Percentiles rank a stretch among this genome's conserved stretches.
Conservation (phyloP, 64 coral and sea anemone species). For the Catalaphyllia jardinei region DNA sequence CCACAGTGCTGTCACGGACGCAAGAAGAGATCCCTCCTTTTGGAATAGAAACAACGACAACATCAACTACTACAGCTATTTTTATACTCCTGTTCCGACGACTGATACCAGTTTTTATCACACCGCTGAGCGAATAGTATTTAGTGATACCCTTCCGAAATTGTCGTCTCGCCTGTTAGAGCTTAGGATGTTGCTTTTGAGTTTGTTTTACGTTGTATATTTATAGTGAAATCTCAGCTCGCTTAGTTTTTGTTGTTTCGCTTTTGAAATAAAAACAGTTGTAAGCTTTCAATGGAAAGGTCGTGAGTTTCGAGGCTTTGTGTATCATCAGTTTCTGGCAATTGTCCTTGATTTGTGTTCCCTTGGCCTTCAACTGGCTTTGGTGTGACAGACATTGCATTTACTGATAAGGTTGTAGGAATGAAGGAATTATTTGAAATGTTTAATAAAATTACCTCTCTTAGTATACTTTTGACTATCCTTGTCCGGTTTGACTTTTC, state of each 20-base stretch:
- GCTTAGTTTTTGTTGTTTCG: slow-evolving; percentile 55
- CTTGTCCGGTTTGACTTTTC: background rate
- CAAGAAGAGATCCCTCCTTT: slow-evolving; percentile 87
- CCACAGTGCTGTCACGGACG: slow-evolving; percentile 83
- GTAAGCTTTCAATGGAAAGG: slow-evolving; percentile 16
- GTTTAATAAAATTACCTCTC: slow-evolving; percentile 46
- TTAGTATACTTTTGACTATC: slow-evolving; percentile 33
- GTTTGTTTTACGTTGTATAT: slow-evolving; percentile 45
- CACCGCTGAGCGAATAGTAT: slow-evolving; percentile 34
- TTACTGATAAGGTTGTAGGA: slow-evolving; percentile 19
- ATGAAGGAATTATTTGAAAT: slow-evolving; percentile 42
- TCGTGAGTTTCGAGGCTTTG: background rate
- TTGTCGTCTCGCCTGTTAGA: background rate
- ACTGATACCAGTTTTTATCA: slow-evolving; percentile 8
- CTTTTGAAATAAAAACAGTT: slow-evolving; percentile 27
- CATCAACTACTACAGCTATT: slow-evolving; percentile 15
- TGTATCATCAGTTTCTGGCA: background rate
- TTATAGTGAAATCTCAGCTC: slow-evolving; percentile 11
- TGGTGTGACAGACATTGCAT: background rate
- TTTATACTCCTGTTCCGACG: slow-evolving; percentile 43
- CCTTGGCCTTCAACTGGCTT: background rate
- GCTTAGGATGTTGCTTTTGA: background rate
- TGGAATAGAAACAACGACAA: slow-evolving; percentile 46
- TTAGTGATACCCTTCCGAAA: background rate
- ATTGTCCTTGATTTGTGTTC: background rate